Percentiles rank a stretch among this genome's conserved stretches.
phyloP scores from a whole-genome alignment of 2,888 invertebrate species.

The Andrena chrysosceles region DNA sequence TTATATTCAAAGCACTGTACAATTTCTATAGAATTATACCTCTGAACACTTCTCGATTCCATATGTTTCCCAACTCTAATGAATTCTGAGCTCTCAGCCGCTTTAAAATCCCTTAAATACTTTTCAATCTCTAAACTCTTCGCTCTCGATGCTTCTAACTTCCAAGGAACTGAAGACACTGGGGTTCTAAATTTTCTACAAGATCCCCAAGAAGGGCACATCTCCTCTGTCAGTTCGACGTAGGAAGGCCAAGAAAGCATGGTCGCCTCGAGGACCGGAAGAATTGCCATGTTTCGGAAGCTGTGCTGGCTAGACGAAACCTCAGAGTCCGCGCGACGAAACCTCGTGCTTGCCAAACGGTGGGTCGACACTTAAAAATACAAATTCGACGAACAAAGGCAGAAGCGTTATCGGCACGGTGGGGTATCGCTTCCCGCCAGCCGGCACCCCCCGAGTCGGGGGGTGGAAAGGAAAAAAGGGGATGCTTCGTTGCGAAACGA shows the following conservation, averaged over 20 bases:
- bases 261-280: background rate
- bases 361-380: constrained; percentile 77
- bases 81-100: background rate
- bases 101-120: background rate
- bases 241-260: background rate
- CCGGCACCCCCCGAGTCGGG: constrained; percentile 33
- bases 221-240: background rate
- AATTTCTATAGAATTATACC: background rate
- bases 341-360: constrained; percentile 78
- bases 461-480: constrained; percentile 38
- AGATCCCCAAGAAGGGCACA: background rate
- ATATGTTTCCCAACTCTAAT: no score
- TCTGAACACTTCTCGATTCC: background rate
- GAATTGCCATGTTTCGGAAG: constrained; percentile 42
- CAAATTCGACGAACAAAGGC: constrained; percentile 81
- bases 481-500: constrained; percentile 56
- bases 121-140: background rate
- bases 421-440: constrained; percentile 72
- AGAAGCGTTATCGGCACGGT: constrained; percentile 79
- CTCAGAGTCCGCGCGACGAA: constrained; percentile 61
- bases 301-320: constrained; percentile 62
- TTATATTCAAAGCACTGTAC: no score
- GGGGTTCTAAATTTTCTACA: background rate
- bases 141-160: background rate
- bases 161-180: background rate